Conservation (phyloP, 2,888 invertebrate genomes). For the Protodeltote pygarga region DNA sequence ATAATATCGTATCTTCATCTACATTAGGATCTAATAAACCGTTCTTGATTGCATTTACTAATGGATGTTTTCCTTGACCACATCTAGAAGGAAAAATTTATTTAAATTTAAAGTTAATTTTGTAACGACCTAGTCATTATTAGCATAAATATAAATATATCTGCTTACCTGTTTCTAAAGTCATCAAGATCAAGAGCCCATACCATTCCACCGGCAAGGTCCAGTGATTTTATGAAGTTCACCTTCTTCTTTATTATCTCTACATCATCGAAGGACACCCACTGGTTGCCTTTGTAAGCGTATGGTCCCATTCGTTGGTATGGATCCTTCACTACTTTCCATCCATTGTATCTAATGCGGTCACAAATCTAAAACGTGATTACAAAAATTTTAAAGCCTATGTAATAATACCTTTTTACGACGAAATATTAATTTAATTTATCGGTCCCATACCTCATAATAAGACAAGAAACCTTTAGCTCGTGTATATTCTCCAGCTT, state of each 20-base stretch:
- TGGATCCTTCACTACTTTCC: constrained; percentile 93
- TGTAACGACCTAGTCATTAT: too few relatives aligned
- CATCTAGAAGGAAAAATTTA: constrained; percentile 83
- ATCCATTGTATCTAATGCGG: constrained; percentile 91
- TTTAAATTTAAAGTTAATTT: background rate
- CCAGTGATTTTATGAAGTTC: constrained; percentile 91
- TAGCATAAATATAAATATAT: too few relatives aligned
- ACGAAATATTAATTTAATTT: background rate
- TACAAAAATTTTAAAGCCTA: background rate
- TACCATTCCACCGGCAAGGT: constrained; percentile 95
- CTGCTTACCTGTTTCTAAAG: constrained; percentile 88
- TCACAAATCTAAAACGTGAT: constrained; percentile 90
- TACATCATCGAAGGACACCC: constrained; percentile 96
- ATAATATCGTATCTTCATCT: constrained; percentile 54
- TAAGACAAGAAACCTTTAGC: constrained; percentile 95
- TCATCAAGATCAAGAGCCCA: constrained; percentile 97
- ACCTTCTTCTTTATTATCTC: constrained; percentile 93
- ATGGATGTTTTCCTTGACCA: constrained; percentile 92
- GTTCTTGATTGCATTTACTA: constrained; percentile 92
- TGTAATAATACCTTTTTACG: background rate
- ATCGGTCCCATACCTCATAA: constrained; percentile 89
- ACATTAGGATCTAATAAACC: constrained; percentile 86
- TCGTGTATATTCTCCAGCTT: constrained; percentile 94
- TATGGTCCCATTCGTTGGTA: constrained; percentile 94
- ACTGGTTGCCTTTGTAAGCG: constrained; percentile 94